These are phyloP conservation scores for Lycaon pictus DNA, from an alignment of 2,113 vertebrate genomes.

Conservation along the genomic window DNA sequence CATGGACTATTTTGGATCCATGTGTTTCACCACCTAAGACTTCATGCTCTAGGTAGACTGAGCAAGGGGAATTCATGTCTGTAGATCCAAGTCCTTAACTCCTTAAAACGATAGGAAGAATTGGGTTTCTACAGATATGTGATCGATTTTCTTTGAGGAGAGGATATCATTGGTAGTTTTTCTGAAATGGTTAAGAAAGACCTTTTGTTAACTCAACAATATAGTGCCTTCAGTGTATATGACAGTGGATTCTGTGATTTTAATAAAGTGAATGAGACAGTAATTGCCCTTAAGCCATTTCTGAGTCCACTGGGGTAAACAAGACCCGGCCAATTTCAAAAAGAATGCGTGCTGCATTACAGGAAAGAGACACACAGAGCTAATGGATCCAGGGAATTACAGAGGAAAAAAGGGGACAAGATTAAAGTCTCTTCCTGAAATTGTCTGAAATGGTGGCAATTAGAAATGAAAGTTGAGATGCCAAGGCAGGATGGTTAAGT, in stretches of 20 bases:
- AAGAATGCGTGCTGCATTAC: neutral
- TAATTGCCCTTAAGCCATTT: constrained; percentile 44
- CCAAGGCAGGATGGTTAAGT: neutral
- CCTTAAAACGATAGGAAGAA: neutral
- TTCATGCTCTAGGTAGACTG: neutral
- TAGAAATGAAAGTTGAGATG: neutral
- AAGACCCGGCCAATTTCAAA: constrained; percentile 34
- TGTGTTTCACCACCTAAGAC: neutral
- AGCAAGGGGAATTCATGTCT: neutral
- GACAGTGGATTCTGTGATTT: constrained; percentile 51
- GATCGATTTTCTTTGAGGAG: neutral
- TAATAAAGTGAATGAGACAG: neutral
- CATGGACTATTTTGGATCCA: neutral
- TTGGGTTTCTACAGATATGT: neutral
- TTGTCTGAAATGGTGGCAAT: constrained; percentile 50
- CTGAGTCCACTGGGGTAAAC: neutral
- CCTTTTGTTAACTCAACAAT: neutral
- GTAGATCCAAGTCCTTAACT: neutral
- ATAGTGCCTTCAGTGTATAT: neutral
- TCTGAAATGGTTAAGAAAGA: neutral
- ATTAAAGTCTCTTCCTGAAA: constrained; percentile 47
- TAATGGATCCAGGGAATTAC: constrained; percentile 43
- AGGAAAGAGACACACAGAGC: constrained; percentile 1
- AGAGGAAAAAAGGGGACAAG: constrained; percentile 3
- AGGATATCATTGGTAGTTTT: neutral